phyloP scores from a whole-genome alignment of 2,113 vertebrate genomes.

The Poeciliopsis retropinna region DNA sequence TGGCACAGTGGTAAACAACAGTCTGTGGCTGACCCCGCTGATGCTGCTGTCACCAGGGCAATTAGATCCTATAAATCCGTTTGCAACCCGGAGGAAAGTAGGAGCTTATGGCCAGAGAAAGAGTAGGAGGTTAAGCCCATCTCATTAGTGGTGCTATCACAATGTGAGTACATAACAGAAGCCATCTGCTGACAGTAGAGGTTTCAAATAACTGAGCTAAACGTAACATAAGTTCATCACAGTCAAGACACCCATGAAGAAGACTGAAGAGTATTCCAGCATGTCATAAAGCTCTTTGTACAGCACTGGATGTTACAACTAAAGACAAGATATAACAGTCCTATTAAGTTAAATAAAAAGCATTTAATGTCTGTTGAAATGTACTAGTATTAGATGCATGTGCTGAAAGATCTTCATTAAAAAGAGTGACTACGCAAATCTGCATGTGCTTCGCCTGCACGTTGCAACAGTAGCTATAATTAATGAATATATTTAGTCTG shows the following conservation, averaged over 20 bases:
- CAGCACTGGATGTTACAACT: not conserved
- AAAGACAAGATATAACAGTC: no score
- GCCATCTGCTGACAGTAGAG: slow-evolving; percentile 20
- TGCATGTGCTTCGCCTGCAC: not conserved
- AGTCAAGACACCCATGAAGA: not conserved
- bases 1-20: slow-evolving; percentile 13
- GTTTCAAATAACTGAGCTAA: slow-evolving; percentile 22
- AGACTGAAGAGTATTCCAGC: slow-evolving; percentile 2
- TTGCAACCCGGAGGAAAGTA: slow-evolving; percentile 47
- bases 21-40: slow-evolving; percentile 20
- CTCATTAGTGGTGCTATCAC: slow-evolving; percentile 64
- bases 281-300: not conserved
- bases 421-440: not conserved
- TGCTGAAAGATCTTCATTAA: no score
- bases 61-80: slow-evolving; percentile 66
- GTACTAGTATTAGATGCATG: no score
- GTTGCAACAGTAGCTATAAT: not conserved
- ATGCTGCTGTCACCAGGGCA: slow-evolving; percentile 50
- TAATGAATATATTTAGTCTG: no score
- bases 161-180: slow-evolving; percentile 54
- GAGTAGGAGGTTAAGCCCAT: slow-evolving; percentile 58
- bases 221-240: slow-evolving; percentile 21
- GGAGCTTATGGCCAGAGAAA: slow-evolving; percentile 40
- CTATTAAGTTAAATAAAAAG: no score
- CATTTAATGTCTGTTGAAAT: no score